Conservation (phyloP, 2,113 vertebrate species). For the Centropus unirufus region DNA sequence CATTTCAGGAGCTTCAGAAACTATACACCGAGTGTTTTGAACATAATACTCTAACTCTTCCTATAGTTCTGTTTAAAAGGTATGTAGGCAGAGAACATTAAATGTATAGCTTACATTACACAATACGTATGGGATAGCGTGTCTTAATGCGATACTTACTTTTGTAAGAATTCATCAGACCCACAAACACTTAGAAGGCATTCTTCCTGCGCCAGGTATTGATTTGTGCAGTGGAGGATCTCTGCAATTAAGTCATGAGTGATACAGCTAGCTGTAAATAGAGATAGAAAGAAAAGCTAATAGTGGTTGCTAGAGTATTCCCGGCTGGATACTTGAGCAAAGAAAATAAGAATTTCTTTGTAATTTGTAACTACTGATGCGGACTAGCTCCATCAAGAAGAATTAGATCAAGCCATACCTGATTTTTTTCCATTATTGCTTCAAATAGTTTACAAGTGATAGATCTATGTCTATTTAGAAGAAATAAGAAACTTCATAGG, state of each 20-base stretch:
- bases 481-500: not conserved
- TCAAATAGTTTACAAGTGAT: not conserved
- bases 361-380: conserved; percentile 14
- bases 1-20: not conserved
- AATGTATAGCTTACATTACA: not conserved
- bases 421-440: not conserved
- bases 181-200: conserved; percentile 66
- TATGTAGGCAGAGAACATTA: not conserved
- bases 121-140: not conserved
- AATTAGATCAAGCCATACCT: conserved; percentile 4
- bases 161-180: conserved; percentile 74
- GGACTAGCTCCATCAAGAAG: conserved; percentile 68
- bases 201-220: conserved; percentile 13
- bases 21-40: not conserved
- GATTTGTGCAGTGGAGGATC: conserved; percentile 52
- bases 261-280: conserved; percentile 73
- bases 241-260: conserved; percentile 72
- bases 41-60: not conserved
- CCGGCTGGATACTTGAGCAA: not conserved
- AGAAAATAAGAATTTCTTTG: not conserved
- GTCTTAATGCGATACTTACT: conserved; percentile 53
- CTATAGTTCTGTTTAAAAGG: not conserved
- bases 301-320: conserved; percentile 33
- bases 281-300: conserved; percentile 56
- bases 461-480: not conserved